Evolutionary conservation across 1,140 invertebrate species (phyloP), one percentile per base, ranked within the genome.

Genomic region (Aphaenogaster rudis): DNA sequence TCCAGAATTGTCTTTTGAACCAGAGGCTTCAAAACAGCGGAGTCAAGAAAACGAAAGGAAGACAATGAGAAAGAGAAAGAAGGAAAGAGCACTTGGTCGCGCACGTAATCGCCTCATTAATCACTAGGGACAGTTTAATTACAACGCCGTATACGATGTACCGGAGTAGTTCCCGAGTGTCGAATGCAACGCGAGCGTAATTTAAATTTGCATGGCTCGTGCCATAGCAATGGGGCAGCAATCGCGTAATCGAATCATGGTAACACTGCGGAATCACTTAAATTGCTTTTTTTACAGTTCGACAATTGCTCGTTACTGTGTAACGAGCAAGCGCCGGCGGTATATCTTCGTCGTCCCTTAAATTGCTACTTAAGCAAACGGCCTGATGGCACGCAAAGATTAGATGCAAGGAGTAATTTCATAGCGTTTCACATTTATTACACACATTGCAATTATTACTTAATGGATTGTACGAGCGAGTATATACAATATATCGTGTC

Each of bases 111-210:
- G 66, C 66, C 88, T 90, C 91, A 91, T 92, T 93, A 93, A 93
- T 93, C 92, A 91, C 84, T 48, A 77, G 78, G 79, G 86, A 91
- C 82, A 82, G 91, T 92, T 92, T 91, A 92, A 92, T 92, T 92
- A 91, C 87, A 88, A 66, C 54, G 36, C 15, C 63, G 67, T 69
- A 87, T 88, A 80, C 61, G 42, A 59, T 57, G 54, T 76, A 21
- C 28, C 45, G 57, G 42, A 36, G 54, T 88, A 90, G 64, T 85
- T 64, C 17, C 39, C 69, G 76, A 78, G 76, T 50, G 63, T 86
- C 71, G 79, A 88, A 88, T 79, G 64, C 82, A 90, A 88, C 87
- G 88, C 76, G 63, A 90, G 77, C 78, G 78, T 57, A 92, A 87
- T 82, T 91, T 82, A 52, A 81, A 81, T 82, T 82, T 48, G 21